Conservation (phyloP, 2,888 invertebrate species). For the Abscondita cerata region DNA sequence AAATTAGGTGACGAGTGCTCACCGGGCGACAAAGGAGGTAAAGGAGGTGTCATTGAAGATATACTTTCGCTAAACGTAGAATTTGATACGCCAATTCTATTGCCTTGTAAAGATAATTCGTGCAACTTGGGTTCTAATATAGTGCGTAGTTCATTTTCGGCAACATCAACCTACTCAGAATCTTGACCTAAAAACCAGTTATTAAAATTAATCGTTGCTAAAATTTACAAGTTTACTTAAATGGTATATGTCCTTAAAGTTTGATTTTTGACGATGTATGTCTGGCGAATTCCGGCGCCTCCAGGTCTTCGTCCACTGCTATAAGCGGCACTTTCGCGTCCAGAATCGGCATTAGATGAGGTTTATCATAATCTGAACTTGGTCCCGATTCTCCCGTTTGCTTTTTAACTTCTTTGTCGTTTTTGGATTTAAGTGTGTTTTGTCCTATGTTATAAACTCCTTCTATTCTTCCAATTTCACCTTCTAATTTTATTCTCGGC, state of each 20-base stretch:
- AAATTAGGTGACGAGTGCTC: conserved; percentile 61
- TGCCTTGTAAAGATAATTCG: conserved; percentile 64
- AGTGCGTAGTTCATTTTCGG: conserved; percentile 79
- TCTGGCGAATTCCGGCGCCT: conserved; percentile 62
- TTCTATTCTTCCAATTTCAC: conserved; percentile 58
- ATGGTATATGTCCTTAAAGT: conserved; percentile 46
- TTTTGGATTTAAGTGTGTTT: conserved; percentile 48
- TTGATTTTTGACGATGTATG: conserved; percentile 54
- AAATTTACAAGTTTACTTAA: conserved; percentile 27
- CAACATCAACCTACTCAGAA: conserved; percentile 82
- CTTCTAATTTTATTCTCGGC: conserved; percentile 52
- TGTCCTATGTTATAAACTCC: conserved; percentile 67
- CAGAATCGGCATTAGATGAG: conserved; percentile 79
- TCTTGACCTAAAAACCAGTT: conserved; percentile 62
- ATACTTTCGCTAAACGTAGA: conserved; percentile 72
- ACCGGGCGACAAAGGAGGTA: conserved; percentile 78
- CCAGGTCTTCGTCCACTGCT: conserved; percentile 73
- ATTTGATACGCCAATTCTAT: conserved; percentile 65
- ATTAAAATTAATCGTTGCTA: not conserved
- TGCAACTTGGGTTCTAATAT: conserved; percentile 78
- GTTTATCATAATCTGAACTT: conserved; percentile 78
- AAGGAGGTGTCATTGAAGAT: conserved; percentile 78
- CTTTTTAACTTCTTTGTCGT: conserved; percentile 61
- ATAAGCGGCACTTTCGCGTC: conserved; percentile 81
- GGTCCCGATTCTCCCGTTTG: conserved; percentile 65